Evolutionary conservation across 2,888 invertebrate species (phyloP).

Genomic region (Drosophila siamana): DNA sequence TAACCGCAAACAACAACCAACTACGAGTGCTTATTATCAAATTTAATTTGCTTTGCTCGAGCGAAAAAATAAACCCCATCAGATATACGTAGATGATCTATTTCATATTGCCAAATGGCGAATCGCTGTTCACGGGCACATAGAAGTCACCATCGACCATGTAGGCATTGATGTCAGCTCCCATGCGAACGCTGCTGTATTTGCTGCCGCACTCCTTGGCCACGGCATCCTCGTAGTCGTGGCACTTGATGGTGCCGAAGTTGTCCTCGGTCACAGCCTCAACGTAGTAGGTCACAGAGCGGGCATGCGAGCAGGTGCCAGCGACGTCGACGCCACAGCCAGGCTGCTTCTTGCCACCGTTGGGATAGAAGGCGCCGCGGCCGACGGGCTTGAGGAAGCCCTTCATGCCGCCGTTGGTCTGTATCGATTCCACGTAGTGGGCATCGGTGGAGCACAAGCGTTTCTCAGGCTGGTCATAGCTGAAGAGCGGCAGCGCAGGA

Average conservation of each 20-base stretch:
- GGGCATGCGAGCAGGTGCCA: constrained; percentile 85
- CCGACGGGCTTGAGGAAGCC: constrained; percentile 84
- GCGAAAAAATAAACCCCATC: background rate
- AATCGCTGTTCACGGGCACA: constrained; percentile 75
- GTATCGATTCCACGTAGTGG: constrained; percentile 83
- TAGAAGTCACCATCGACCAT: constrained; percentile 81
- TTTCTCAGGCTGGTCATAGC: constrained; percentile 62
- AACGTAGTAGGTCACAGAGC: constrained; percentile 85
- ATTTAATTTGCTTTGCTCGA: background rate
- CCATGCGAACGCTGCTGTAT: constrained; percentile 75
- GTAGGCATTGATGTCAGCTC: constrained; percentile 67
- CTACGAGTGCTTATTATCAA: constrained; percentile 8
- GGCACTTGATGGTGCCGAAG: constrained; percentile 80
- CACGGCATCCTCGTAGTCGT: constrained; percentile 67
- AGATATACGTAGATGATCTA: constrained; percentile 32
- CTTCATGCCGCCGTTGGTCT: constrained; percentile 80
- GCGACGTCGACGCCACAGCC: constrained; percentile 85
- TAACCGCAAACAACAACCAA: constrained; percentile 12
- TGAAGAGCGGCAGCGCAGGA: constrained; percentile 82
- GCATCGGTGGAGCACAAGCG: constrained; percentile 79
- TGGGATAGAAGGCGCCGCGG: constrained; percentile 86
- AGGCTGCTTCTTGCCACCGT: constrained; percentile 86
- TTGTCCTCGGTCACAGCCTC: constrained; percentile 84
- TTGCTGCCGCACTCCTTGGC: constrained; percentile 67
- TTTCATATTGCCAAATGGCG: constrained; percentile 78